A percentile compares a stretch with the other conserved stretches of the same genome.
phyloP scores from a whole-genome alignment of 2,797 vertebrate species.

The Acipenser ruthenus region DNA sequence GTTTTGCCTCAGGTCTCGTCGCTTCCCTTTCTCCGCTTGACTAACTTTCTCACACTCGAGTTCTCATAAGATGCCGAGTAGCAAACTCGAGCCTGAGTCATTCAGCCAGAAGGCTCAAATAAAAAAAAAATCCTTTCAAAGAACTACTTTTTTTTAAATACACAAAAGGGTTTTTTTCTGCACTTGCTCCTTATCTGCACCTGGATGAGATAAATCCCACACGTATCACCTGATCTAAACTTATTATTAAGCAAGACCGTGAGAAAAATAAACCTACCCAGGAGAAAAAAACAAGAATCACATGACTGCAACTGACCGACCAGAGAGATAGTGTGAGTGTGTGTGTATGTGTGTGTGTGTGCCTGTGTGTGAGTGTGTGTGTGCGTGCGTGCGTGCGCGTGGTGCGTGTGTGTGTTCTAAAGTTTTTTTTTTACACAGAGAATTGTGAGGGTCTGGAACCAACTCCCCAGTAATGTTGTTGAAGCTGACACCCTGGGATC shows the following conservation, averaged over 20 bases:
- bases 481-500: no score
- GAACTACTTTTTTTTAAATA: conserved; percentile 14
- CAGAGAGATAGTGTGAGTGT: no score
- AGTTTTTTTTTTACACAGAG: no score
- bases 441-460: no score
- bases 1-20: conserved; percentile 36
- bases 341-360: no score
- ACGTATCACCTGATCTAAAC: conserved; percentile 70
- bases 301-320: no score
- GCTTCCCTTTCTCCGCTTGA: conserved; percentile 53
- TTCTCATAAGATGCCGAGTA: conserved; percentile 62
- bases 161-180: conserved; percentile 39
- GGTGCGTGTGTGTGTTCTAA: no score
- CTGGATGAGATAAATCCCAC: conserved; percentile 68
- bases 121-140: conserved; percentile 31
- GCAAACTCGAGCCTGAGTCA: conserved; percentile 52
- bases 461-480: no score
- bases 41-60: conserved; percentile 87
- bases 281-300: no score
- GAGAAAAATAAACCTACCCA: no score
- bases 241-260: conserved; percentile 33
- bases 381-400: no score
- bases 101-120: conserved; percentile 49
- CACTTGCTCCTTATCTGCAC: conserved; percentile 64
- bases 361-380: no score